Conservation (phyloP, 2,113 vertebrate species). For the Clupea harengus region DNA sequence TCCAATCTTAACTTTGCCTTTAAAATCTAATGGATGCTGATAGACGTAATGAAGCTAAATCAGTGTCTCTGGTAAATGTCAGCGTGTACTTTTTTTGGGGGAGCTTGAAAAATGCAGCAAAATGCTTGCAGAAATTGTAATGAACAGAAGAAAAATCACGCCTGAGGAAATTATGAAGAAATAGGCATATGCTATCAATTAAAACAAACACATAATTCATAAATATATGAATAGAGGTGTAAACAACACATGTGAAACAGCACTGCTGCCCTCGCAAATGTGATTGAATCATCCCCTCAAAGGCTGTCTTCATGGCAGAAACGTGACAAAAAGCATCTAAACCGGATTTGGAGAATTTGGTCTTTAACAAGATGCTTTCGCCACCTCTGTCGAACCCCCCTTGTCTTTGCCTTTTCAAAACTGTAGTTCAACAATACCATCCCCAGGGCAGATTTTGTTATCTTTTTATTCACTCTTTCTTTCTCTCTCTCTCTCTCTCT, state of each 20-base stretch:
- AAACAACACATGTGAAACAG: background rate
- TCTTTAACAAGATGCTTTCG: conserved; percentile 39
- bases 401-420: conserved; percentile 51
- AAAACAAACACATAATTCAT: background rate
- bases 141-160: background rate
- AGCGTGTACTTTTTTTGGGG: background rate
- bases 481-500: conserved; percentile 15
- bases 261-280: background rate
- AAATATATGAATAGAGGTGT: background rate
- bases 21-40: background rate
- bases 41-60: conserved; percentile 7
- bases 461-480: conserved; percentile 48
- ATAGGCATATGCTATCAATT: background rate
- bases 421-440: conserved; percentile 57
- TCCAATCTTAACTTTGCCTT: background rate
- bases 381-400: conserved; percentile 53
- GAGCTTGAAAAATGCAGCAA: background rate
- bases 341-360: background rate
- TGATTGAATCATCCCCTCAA: background rate
- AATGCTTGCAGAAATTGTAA: background rate
- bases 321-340: background rate
- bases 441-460: conserved; percentile 53
- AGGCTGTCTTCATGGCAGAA: background rate
- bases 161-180: background rate
- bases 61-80: conserved; percentile 49